Conservation (phyloP, 2,888 invertebrate genomes). For the Rosalia funebris region DNA sequence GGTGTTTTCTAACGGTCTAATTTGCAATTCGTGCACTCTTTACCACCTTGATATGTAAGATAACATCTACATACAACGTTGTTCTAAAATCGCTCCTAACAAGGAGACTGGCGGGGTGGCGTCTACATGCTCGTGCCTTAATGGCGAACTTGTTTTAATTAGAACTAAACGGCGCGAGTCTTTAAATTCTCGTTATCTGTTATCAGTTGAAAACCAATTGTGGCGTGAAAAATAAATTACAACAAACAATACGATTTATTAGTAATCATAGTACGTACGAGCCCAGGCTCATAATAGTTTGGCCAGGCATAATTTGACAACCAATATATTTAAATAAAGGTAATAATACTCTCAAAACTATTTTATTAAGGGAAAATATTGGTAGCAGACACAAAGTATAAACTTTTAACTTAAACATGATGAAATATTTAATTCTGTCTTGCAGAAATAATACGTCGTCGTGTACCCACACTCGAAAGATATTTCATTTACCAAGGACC, state of each 20-base stretch:
- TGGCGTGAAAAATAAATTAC: neutral
- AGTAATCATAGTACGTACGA: neutral
- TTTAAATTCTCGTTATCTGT: no score
- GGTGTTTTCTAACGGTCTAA: constrained; percentile 49
- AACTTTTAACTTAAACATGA: no score
- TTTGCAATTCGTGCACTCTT: constrained; percentile 46
- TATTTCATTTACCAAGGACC: no score
- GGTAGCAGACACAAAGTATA: no score
- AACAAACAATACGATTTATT: neutral
- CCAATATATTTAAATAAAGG: no score
- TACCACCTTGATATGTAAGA: constrained; percentile 38
- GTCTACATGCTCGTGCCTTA: neutral
- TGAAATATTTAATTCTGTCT: neutral
- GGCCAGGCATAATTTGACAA: no score
- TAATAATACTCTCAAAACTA: no score
- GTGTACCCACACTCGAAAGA: no score
- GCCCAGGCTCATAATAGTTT: no score
- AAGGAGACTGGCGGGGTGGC: neutral
- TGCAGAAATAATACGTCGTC: neutral
- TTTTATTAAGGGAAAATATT: no score
- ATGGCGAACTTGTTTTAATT: neutral
- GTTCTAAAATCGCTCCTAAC: constrained; percentile 26
- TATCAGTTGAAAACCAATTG: neutral
- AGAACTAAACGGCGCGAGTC: neutral
- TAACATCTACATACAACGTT: constrained; percentile 37